Percentiles rank a stretch among this genome's conserved stretches.
phyloP scores from a whole-genome alignment of 2,797 vertebrate genomes.

The Astyanax mexicanus region DNA sequence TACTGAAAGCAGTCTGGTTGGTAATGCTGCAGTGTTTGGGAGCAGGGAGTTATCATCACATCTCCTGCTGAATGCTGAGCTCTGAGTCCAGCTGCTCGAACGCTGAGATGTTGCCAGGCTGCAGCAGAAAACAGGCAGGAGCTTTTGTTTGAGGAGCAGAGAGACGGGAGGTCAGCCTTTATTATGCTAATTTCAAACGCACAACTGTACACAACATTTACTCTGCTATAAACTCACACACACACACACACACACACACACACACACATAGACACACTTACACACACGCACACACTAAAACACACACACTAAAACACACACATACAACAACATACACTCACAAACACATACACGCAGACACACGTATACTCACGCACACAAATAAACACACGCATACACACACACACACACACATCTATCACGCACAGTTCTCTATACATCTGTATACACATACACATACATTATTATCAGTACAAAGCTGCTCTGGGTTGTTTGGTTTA shows the following conservation, averaged over 20 bases:
- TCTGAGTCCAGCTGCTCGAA: slow-evolving; percentile 14
- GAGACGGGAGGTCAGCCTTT: slow-evolving; percentile 33
- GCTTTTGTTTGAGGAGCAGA: slow-evolving; percentile 28
- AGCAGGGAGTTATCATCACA: not conserved
- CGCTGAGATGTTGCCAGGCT: slow-evolving; percentile 32
- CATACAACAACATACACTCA: too few species aligned
- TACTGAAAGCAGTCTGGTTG: not conserved
- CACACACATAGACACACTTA: not conserved
- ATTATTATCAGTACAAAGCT: too few species aligned
- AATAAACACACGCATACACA: too few species aligned
- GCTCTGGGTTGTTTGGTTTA: too few species aligned
- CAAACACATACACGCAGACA: too few species aligned
- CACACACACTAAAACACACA: too few species aligned
- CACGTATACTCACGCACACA: too few species aligned
- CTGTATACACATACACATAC: too few species aligned
- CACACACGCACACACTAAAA: too few species aligned
- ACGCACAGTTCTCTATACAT: too few species aligned
- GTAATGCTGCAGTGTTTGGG: not conserved
- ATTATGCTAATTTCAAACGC: slow-evolving; percentile 43
- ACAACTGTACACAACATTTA: slow-evolving; percentile 18
- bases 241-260: not conserved
- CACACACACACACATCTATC: too few species aligned
- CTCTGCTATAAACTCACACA: slow-evolving; percentile 28
- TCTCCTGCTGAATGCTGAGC: not conserved
- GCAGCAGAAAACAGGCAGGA: not conserved